Conservation (phyloP, 2,888 invertebrate genomes). For the Chymomyza caudatula region DNA sequence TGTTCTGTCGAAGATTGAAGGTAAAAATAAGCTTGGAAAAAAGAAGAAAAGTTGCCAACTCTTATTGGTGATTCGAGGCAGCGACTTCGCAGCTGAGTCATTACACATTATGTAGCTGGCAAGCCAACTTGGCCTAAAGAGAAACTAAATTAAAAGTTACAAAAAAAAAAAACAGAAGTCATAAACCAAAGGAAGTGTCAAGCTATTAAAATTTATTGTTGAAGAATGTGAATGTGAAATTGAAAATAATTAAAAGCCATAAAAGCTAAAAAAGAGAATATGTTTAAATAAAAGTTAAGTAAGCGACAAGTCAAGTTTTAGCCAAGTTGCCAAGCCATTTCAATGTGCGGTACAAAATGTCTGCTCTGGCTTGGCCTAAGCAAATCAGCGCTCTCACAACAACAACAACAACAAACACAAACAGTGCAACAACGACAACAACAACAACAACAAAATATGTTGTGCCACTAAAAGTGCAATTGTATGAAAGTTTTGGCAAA, state of each 20-base stretch:
- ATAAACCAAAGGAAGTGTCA: background rate
- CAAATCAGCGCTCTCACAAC: conserved; percentile 34
- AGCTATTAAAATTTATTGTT: background rate
- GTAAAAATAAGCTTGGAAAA: background rate
- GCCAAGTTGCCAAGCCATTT: background rate
- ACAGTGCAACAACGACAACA: conserved; percentile 34
- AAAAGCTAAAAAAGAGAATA: background rate
- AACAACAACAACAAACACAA: conserved; percentile 30
- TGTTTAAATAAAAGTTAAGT: background rate
- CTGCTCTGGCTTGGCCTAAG: conserved; percentile 52
- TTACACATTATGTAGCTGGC: background rate
- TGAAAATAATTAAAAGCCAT: background rate
- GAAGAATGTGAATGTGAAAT: background rate
- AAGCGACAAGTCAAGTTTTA: conserved; percentile 4
- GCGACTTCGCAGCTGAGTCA: background rate
- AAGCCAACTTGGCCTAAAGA: background rate
- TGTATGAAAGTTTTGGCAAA: conserved; percentile 70
- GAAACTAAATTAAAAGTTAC: background rate
- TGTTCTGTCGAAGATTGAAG: conserved; percentile 11
- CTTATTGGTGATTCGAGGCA: conserved; percentile 37
- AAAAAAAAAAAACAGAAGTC: background rate
- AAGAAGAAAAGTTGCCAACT: conserved; percentile 14
- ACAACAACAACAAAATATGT: conserved; percentile 42
- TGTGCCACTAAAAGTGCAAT: conserved; percentile 55
- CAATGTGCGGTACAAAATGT: conserved; percentile 61